Base-by-base conservation (phyloP, 2,113 vertebrate species). In the Planiliza haematocheilus region DNA sequence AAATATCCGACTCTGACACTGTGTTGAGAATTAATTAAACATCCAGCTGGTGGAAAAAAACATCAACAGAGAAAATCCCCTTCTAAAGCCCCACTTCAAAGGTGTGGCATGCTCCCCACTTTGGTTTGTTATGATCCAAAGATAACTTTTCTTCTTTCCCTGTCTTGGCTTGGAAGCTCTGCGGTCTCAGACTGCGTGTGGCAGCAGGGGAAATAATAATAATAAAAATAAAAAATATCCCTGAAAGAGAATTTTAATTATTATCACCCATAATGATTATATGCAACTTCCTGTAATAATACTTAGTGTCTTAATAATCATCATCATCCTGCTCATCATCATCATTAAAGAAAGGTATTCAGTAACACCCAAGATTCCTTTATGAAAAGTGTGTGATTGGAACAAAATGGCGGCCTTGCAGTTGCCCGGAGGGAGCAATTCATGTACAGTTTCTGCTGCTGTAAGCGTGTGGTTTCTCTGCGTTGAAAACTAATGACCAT, bases 1-100 rank as follows among this genome's bases (percentile, higher is more conserved):
- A 87, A 86, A 86, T 83, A 87, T 89, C 76, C n/a, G 62, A 89
- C 77, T 80, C 70, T 83, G 73, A 75, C 75, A 73, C 79, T 65
- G 74, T 67, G 75, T 76, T 79, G 71, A 83, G 77, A 90, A 89
- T 79, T 86, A 86, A 92, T 91, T 90, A 89, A 91, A 91, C 65
- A 89, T 50, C 67, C 85, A 71, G 77, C 73, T 88, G 70, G 74
- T 49, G 69, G 63, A 60, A 87, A 60, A 87, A 83, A 89, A 88
- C 74, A 83, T 76, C 79, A 82, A 41, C 69, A 50, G 56, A 84
- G 82, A 88, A 91, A 92, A 90, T 85, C 87, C 87, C 81, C 68
- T 12, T 72, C 69, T 61, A 62, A 81, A 81, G n/a, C 10, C 39
- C 8, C 57, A 83, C 82, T 86, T 89, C 82, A 88, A 84, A 89